Conservation (phyloP, 1,140 invertebrate species). For the Cardiocondyla obscurior region DNA sequence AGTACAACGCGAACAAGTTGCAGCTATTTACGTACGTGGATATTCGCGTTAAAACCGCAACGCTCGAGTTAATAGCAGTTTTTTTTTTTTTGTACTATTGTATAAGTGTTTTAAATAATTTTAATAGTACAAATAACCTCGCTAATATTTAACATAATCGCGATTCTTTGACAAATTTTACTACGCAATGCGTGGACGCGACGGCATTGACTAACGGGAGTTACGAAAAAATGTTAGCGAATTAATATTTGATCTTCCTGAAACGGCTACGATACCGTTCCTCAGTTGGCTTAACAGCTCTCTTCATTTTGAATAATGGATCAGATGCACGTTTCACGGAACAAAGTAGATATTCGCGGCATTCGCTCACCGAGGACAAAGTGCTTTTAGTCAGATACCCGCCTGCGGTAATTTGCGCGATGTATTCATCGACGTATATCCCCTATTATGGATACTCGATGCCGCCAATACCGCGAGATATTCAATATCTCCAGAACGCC, state of each 20-base stretch:
- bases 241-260: constrained; percentile 69
- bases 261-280: constrained; percentile 66
- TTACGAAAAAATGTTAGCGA: constrained; percentile 45
- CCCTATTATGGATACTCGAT: constrained; percentile 34
- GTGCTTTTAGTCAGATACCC: constrained; percentile 57
- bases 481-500: background rate
- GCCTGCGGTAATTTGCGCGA: constrained; percentile 54
- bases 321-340: constrained; percentile 58
- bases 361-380: constrained; percentile 53
- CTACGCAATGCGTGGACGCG: background rate
- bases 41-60: background rate
- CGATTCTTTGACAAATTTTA: background rate
- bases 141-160: background rate
- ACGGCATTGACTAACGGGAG: background rate
- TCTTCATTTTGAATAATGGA: constrained; percentile 72
- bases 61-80: background rate
- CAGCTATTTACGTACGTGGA: background rate
- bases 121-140: background rate
- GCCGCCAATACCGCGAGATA: constrained; percentile 12
- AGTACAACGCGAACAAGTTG: constrained; percentile 9
- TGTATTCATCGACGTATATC: constrained; percentile 49
- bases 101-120: background rate
- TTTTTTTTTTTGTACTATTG: background rate
- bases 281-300: constrained; percentile 48
- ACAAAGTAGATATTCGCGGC: constrained; percentile 66